Evolutionary conservation across 2,888 invertebrate genomes (phyloP).

Genomic region (Perithous albicinctus): DNA sequence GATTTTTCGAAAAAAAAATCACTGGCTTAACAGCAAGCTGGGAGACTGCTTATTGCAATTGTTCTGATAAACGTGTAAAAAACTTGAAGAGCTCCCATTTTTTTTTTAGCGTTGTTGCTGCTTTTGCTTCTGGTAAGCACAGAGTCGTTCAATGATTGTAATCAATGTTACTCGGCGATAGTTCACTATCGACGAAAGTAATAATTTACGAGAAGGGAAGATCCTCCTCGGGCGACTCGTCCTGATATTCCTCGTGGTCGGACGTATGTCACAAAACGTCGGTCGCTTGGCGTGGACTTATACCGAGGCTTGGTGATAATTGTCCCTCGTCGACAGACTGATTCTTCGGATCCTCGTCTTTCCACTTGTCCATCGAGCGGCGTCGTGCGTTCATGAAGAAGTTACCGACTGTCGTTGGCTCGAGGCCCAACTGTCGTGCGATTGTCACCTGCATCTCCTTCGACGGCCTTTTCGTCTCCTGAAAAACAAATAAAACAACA

Average conservation of each 20-base stretch:
- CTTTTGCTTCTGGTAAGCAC: constrained; percentile 3
- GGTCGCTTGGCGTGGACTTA: constrained; percentile 82
- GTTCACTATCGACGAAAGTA: constrained; percentile 61
- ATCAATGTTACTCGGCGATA: constrained; percentile 39
- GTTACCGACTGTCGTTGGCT: constrained; percentile 99
- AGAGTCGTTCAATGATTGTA: constrained; percentile 22
- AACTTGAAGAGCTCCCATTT: constrained; percentile 58
- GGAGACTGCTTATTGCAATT: constrained; percentile 32
- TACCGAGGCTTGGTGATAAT: constrained; percentile 84
- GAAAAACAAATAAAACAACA: constrained; percentile 78
- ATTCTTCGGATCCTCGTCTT: constrained; percentile 93
- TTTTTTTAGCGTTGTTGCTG: constrained; percentile 2
- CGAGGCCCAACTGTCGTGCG: constrained; percentile 97
- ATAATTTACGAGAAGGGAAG: constrained; percentile 82
- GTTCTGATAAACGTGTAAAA: constrained; percentile 68
- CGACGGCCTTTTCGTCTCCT: constrained; percentile 99
- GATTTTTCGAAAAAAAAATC: neutral
- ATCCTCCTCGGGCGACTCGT: constrained; percentile 84
- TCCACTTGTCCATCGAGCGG: constrained; percentile 99
- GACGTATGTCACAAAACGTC: constrained; percentile 85
- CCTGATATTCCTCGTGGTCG: constrained; percentile 85
- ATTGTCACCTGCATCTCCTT: constrained; percentile 99
- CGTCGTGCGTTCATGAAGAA: constrained; percentile 99
- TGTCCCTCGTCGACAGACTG: constrained; percentile 84
- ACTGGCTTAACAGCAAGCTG: constrained; percentile 16